These are phyloP conservation scores for Aphaenogaster rudis DNA, from an alignment of 1,140 invertebrate genomes.

Conservation along the genomic window DNA sequence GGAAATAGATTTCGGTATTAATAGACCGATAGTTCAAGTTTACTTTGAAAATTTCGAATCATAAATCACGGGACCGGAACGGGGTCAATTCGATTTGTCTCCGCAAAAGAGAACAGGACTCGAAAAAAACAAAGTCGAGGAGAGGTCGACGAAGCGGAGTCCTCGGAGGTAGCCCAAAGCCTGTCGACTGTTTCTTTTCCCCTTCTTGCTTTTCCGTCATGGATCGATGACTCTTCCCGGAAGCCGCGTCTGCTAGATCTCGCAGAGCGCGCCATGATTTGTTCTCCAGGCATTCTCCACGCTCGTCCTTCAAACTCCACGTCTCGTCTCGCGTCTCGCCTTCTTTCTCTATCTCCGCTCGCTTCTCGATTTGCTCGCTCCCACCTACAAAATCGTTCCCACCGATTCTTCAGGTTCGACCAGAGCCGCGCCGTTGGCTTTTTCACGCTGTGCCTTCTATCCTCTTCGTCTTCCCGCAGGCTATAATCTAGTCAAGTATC, in stretches of 20 bases:
- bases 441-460: conserved; percentile 30
- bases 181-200: conserved; percentile 63
- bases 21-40: background rate
- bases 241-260: conserved; percentile 74
- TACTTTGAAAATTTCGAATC: conserved; percentile 19
- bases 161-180: conserved; percentile 49
- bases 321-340: conserved; percentile 47
- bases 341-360: conserved; percentile 37
- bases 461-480: conserved; percentile 25
- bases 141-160: conserved; percentile 39
- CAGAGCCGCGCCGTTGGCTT: conserved; percentile 26
- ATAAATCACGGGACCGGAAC: conserved; percentile 9
- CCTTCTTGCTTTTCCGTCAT: conserved; percentile 74
- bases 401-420: conserved; percentile 53
- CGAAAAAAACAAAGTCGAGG: background rate
- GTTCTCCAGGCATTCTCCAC: conserved; percentile 70
- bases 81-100: conserved; percentile 28
- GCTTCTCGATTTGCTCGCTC: conserved; percentile 48
- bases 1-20: conserved; percentile 41
- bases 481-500: conserved; percentile 45
- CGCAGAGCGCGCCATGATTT: conserved; percentile 69
- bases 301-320: conserved; percentile 71
- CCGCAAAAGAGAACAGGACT: conserved; percentile 2
- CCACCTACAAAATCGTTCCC: conserved; percentile 35
- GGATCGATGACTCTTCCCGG: conserved; percentile 82